A percentile compares a stretch with the other conserved stretches of the same genome.
Conservation (phyloP, 1,140 invertebrate genomes). For the Drosophila insularis region DNA sequence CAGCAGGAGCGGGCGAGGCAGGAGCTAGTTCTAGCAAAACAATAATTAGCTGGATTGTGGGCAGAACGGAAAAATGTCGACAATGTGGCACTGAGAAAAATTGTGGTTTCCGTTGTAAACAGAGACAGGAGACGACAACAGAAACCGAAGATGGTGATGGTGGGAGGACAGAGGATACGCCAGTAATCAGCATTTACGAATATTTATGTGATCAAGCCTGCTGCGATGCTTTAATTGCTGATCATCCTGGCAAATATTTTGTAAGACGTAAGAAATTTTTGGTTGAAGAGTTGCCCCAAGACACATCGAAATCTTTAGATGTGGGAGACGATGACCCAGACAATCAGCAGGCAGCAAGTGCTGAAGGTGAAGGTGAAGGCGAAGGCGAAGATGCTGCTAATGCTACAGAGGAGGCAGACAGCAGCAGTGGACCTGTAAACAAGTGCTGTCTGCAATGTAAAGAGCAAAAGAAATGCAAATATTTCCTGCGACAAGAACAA, state of each 20-base stretch:
- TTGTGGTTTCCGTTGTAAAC: slow-evolving; percentile 72
- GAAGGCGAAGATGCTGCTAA: background rate
- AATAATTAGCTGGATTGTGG: slow-evolving; percentile 76
- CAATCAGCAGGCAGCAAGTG: slow-evolving; percentile 5
- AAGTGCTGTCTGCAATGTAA: slow-evolving; percentile 70
- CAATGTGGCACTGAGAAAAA: slow-evolving; percentile 65
- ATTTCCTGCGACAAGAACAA: slow-evolving; percentile 84
- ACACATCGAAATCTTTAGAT: background rate
- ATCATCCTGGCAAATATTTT: slow-evolving; percentile 79
- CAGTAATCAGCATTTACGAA: slow-evolving; percentile 14
- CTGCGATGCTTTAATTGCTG: slow-evolving; percentile 74
- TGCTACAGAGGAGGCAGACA: background rate
- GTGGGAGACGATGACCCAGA: slow-evolving; percentile 27
- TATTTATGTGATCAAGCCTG: slow-evolving; percentile 83
- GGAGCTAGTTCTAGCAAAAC: slow-evolving; percentile 48
- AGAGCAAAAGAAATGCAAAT: slow-evolving; percentile 83
- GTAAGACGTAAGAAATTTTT: slow-evolving; percentile 81
- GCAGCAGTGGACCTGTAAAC: slow-evolving; percentile 3
- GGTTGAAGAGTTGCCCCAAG: slow-evolving; percentile 64
- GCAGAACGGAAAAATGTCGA: slow-evolving; percentile 57
- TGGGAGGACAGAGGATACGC: slow-evolving; percentile 8
- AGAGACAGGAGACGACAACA: slow-evolving; percentile 39
- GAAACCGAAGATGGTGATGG: slow-evolving; percentile 22
- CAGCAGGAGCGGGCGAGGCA: slow-evolving; percentile 32
- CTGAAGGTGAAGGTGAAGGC: background rate